A percentile compares a stretch with the other conserved stretches of the same genome.
These are phyloP conservation scores for Cylas formicarius DNA, from an alignment of 1,140 invertebrate genomes.

Conservation along the genomic window DNA sequence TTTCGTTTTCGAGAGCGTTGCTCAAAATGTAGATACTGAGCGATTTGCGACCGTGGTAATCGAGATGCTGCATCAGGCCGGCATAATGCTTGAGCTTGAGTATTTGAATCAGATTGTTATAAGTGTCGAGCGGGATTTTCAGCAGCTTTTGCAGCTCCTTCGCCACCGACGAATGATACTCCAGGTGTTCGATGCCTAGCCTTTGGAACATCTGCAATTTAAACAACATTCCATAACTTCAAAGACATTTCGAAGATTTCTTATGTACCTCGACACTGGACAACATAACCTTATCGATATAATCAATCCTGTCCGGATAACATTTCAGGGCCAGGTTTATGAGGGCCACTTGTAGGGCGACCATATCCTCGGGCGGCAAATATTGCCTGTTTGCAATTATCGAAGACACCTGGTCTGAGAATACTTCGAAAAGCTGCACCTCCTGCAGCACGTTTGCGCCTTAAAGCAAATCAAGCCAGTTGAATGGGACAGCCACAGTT, in stretches of 20 bases:
- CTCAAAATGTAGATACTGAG: slow-evolving; percentile 83
- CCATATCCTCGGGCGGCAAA: slow-evolving; percentile 93
- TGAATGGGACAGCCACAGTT: not conserved
- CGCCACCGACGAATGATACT: slow-evolving; percentile 76
- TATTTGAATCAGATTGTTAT: slow-evolving; percentile 86
- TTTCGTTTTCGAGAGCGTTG: slow-evolving; percentile 84
- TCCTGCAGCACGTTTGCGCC: slow-evolving; percentile 45
- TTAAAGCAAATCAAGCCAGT: slow-evolving; percentile 11
- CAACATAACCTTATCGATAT: slow-evolving; percentile 91
- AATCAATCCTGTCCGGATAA: slow-evolving; percentile 89
- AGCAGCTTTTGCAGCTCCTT: slow-evolving; percentile 88
- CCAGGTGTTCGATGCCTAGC: slow-evolving; percentile 50
- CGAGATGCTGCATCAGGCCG: slow-evolving; percentile 79
- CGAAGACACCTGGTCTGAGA: slow-evolving; percentile 93
- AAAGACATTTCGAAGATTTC: not conserved
- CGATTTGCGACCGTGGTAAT: slow-evolving; percentile 80
- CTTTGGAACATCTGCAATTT: slow-evolving; percentile 36
- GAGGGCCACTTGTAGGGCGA: slow-evolving; percentile 90
- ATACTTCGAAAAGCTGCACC: slow-evolving; percentile 95
- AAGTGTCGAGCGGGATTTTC: slow-evolving; percentile 91
- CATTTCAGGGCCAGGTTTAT: slow-evolving; percentile 94
- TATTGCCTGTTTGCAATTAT: slow-evolving; percentile 89
- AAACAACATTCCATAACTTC: not conserved
- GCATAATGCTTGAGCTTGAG: slow-evolving; percentile 78
- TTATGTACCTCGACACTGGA: slow-evolving; percentile 64